Evolutionary conservation across 2,113 vertebrate species (phyloP).

Genomic region (Azemiops feae): DNA sequence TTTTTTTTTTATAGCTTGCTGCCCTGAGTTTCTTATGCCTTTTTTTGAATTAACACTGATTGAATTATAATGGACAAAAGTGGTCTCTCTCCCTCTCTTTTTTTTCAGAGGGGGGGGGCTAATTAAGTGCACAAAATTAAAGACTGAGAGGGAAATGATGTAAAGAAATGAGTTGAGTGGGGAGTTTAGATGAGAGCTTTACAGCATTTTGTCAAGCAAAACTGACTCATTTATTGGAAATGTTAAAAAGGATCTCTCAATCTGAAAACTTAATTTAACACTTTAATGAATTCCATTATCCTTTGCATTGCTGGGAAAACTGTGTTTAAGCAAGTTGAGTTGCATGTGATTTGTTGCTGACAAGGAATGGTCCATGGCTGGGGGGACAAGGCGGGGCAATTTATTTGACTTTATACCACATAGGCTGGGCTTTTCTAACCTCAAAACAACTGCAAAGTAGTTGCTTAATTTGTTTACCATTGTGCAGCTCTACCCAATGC

Average conservation of each 20-base stretch:
- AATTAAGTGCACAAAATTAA: constrained; percentile 58
- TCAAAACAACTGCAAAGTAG: not conserved
- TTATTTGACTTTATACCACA: not conserved
- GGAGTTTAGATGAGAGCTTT: constrained; percentile 53
- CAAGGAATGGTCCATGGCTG: not conserved
- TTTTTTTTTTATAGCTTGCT: not conserved
- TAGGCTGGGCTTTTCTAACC: no score
- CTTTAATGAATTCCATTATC: constrained; percentile 56
- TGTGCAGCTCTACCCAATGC: not conserved
- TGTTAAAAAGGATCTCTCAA: constrained; percentile 61
- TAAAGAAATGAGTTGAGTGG: constrained; percentile 51
- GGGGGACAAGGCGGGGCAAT: not conserved
- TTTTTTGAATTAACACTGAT: constrained; percentile 14
- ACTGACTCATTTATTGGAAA: constrained; percentile 60
- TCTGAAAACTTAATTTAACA: constrained; percentile 60
- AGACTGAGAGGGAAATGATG: constrained; percentile 47
- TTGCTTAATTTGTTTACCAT: not conserved
- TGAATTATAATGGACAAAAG: not conserved
- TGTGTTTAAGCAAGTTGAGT: fast-evolving
- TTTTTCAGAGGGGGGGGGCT: constrained; percentile 28
- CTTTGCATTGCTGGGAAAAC: constrained; percentile 31
- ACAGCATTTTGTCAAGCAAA: constrained; percentile 63
- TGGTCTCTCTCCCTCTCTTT: not conserved
- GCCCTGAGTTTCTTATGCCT: not conserved
- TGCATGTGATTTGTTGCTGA: fast-evolving